These are phyloP conservation scores for Dryocosmus kuriphilus DNA, from an alignment of 2,888 invertebrate genomes.

Conservation along the genomic window DNA sequence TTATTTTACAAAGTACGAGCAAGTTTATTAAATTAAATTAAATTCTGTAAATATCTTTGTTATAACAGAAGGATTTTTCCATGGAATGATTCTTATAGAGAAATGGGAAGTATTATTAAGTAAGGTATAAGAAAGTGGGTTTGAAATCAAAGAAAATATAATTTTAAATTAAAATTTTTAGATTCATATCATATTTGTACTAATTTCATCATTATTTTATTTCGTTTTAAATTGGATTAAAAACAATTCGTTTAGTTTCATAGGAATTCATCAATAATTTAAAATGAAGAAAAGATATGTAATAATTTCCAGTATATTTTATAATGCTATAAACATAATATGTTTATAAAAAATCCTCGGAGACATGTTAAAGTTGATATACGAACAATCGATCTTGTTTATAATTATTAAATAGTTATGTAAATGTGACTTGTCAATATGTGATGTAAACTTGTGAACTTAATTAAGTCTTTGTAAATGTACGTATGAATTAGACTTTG, in stretches of 20 bases:
- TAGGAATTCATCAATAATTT: conserved; percentile 7
- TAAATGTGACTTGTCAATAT: conserved; percentile 18
- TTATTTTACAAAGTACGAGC: background rate
- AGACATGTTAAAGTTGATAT: background rate
- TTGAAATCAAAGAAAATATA: conserved; percentile 23
- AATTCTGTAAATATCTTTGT: conserved; percentile 27
- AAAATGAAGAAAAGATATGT: background rate
- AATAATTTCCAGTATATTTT: background rate
- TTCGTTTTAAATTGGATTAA: background rate
- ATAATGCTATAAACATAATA: background rate
- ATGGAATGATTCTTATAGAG: background rate
- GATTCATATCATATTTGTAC: background rate
- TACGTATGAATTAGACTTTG: background rate
- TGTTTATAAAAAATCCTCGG: background rate
- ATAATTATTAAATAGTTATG: background rate
- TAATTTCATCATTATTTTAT: no score
- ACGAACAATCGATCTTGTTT: background rate
- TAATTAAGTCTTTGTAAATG: conserved; percentile 24
- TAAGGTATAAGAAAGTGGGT: background rate
- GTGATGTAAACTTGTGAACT: conserved; percentile 25
- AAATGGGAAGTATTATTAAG: conserved; percentile 28
- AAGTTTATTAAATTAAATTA: background rate
- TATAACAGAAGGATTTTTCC: conserved; percentile 8
- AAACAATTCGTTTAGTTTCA: background rate
- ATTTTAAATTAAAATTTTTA: conserved; percentile 1